These are phyloP conservation scores for Ancistrus triradiatus DNA, from an alignment of 2,113 vertebrate genomes.

Conservation along the genomic window DNA sequence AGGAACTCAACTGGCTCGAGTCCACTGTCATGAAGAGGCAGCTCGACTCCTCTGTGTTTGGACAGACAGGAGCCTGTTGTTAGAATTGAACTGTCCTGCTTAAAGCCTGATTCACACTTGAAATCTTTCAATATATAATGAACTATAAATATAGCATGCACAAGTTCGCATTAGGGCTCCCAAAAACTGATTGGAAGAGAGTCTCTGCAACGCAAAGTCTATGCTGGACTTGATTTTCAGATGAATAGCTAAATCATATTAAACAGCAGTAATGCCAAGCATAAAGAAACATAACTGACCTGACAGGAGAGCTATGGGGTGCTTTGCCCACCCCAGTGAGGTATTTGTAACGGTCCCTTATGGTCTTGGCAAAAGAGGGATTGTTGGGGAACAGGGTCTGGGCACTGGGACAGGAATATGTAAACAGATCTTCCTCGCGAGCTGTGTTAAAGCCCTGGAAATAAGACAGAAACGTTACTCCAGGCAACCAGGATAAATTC, in stretches of 20 bases:
- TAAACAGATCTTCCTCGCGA: conserved; percentile 66
- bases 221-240: no score
- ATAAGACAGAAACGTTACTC: no score
- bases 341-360: conserved; percentile 75
- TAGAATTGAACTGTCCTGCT: no score
- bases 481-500: no score
- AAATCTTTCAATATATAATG: no score
- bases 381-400: conserved; percentile 77
- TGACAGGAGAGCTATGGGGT: conserved; percentile 58
- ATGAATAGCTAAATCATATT: no score
- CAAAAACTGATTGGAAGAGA: no score
- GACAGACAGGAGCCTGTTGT: background rate
- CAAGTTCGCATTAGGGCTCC: no score
- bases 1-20: conserved; percentile 74
- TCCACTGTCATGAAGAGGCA: conserved; percentile 67
- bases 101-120: no score
- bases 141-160: no score
- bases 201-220: no score
- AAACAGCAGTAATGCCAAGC: no score
- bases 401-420: conserved; percentile 71
- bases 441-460: conserved; percentile 36
- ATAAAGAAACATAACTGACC: conserved; percentile 46
- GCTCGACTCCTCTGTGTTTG: conserved; percentile 65
- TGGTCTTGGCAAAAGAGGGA: conserved; percentile 74
- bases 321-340: conserved; percentile 69